These are phyloP conservation scores for Enteromius unitaeniatus DNA, from an alignment of 2,797 vertebrate species.

Conservation along the genomic window DNA sequence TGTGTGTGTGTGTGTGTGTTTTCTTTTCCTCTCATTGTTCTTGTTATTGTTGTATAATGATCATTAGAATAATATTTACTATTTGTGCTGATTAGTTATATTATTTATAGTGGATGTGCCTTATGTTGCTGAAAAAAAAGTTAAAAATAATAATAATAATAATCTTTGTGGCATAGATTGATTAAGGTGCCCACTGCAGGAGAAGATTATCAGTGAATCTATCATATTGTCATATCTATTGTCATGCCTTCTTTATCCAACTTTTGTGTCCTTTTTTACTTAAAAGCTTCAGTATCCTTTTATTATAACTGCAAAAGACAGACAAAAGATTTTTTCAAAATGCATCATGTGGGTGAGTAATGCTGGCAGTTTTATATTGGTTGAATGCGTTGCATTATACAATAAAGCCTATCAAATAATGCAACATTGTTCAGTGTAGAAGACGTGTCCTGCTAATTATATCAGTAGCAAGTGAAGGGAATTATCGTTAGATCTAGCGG, in stretches of 20 bases:
- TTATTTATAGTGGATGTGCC: too few species aligned
- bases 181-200: background rate
- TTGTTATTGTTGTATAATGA: too few species aligned
- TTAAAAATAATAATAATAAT: too few species aligned
- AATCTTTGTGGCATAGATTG: too few species aligned
- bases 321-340: background rate
- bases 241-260: conserved; percentile 9
- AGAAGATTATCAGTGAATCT: background rate
- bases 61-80: too few species aligned
- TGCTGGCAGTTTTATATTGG: background rate
- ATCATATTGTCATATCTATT: background rate
- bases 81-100: too few species aligned
- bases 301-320: background rate
- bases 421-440: too few species aligned
- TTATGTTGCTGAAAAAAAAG: too few species aligned
- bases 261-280: background rate
- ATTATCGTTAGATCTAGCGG: conserved; percentile 62
- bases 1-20: too few species aligned
- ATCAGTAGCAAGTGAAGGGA: background rate
- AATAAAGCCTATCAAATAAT: background rate
- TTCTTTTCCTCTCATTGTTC: too few species aligned
- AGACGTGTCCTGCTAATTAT: background rate
- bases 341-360: background rate
- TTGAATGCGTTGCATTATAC: background rate
- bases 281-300: background rate